phyloP scores from a whole-genome alignment of 2,888 invertebrate species.

The Hetaerina titia region DNA sequence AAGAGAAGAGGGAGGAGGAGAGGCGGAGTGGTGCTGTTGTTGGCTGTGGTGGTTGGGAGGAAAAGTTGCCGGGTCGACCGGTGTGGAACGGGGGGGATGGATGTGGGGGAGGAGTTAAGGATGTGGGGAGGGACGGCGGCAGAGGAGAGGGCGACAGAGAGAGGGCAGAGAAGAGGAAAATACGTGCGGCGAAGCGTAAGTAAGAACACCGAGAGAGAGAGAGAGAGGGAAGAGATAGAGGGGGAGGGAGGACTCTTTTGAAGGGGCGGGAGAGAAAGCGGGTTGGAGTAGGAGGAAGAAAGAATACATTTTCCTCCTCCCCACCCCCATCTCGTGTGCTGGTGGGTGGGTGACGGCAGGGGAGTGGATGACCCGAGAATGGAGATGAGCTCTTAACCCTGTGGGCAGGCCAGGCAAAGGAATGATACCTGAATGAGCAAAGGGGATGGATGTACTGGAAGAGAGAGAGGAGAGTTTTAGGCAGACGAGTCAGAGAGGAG shows the following conservation, averaged over 20 bases:
- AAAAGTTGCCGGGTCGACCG: not conserved
- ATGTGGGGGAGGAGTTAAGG: not conserved
- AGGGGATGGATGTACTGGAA: not conserved
- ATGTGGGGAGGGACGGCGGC: not conserved
- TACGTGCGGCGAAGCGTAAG: not conserved
- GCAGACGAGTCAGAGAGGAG: not conserved
- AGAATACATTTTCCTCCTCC: constrained; percentile 15
- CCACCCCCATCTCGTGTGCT: not conserved
- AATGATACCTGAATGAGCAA: constrained; percentile 41
- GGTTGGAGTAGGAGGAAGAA: not conserved
- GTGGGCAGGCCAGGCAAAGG: not conserved
- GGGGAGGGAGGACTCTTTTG: not conserved
- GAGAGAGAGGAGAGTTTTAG: not conserved
- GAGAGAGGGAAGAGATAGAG: not conserved
- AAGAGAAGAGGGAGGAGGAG: not conserved
- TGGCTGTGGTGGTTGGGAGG: not conserved
- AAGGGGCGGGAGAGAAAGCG: not conserved
- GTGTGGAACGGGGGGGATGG: not conserved
- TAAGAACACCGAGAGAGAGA: not conserved
- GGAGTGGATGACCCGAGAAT: constrained; percentile 45
- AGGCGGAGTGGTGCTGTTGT: not conserved
- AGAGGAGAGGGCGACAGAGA: not conserved
- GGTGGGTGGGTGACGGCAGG: not conserved
- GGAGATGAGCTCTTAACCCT: constrained; percentile 30
- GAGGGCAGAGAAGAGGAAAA: not conserved